A percentile compares a stretch with the other conserved stretches of the same genome.
Conservation (phyloP, 2,888 invertebrate species). For the Stenchaetothrips biformis region DNA sequence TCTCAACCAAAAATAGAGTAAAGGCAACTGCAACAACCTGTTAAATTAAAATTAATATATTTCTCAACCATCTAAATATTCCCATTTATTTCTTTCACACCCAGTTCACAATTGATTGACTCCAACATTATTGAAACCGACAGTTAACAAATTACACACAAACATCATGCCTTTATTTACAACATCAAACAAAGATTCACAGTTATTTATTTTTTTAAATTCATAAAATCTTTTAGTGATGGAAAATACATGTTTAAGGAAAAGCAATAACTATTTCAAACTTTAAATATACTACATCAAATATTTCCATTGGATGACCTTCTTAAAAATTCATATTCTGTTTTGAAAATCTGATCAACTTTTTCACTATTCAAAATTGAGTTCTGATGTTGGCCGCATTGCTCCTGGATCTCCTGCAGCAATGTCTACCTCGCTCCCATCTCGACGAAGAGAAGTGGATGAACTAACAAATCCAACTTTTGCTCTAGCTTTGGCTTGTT, state of each 20-base stretch:
- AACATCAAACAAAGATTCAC: too few relatives aligned
- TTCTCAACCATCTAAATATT: background rate
- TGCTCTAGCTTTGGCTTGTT: background rate
- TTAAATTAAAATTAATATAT: constrained; percentile 21
- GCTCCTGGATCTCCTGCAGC: background rate
- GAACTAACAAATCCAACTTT: constrained; percentile 5
- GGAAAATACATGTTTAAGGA: too few relatives aligned
- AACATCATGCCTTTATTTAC: background rate
- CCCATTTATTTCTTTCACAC: background rate
- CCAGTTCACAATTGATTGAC: background rate
- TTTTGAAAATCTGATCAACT: background rate
- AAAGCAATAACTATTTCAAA: too few relatives aligned
- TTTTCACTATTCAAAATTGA: background rate
- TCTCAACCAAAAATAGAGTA: background rate
- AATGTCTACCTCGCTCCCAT: background rate
- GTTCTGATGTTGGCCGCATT: background rate
- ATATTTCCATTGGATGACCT: too few relatives aligned
- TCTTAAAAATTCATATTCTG: background rate
- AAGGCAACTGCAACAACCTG: background rate
- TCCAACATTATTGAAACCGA: background rate
- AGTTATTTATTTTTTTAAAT: too few relatives aligned
- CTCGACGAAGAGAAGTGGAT: background rate
- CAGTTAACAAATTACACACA: background rate
- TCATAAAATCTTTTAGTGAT: too few relatives aligned
- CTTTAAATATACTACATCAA: too few relatives aligned